phyloP scores from a whole-genome alignment of 92 coral and sea anemone species.

The Siderastrea siderea region DNA sequence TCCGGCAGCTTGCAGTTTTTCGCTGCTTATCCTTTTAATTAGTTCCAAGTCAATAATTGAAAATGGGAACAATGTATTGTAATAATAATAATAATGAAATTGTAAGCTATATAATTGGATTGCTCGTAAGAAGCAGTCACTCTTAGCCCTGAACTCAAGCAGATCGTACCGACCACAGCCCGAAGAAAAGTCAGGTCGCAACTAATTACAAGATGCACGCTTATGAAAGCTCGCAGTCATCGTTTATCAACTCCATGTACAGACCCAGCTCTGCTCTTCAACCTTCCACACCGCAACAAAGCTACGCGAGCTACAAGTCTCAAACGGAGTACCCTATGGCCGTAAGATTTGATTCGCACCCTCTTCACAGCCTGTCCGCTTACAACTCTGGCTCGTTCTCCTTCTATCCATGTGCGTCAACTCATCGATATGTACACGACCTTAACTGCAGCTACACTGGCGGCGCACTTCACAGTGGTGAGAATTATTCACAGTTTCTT shows the following conservation, averaged over 20 bases:
- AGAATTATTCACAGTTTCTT: constrained; percentile 1
- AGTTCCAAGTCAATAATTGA: constrained; percentile 89
- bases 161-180: constrained; percentile 15
- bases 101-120: constrained; percentile 90
- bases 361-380: constrained; percentile 84
- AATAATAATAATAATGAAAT: constrained; percentile 79
- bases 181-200: neutral
- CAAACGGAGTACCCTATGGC: constrained; percentile 91
- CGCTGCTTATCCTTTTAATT: constrained; percentile 84
- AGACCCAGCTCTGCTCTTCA: constrained; percentile 78
- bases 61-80: constrained; percentile 92
- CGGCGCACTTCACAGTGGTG: constrained; percentile 88
- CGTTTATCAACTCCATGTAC: constrained; percentile 90
- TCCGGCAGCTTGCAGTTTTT: constrained; percentile 77
- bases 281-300: constrained; percentile 60
- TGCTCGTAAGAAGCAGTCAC: constrained; percentile 57
- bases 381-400: constrained; percentile 82
- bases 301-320: constrained; percentile 73
- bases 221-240: constrained; percentile 81
- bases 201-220: constrained; percentile 77
- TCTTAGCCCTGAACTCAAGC: constrained; percentile 26
- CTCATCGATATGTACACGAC: constrained; percentile 92
- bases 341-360: constrained; percentile 87
- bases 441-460: constrained; percentile 86
- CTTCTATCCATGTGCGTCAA: constrained; percentile 88